Evolutionary conservation across 2,797 vertebrate genomes (phyloP), one percentile per base, ranked within the genome.

Genomic region (Rhinophrynus dorsalis): DNA sequence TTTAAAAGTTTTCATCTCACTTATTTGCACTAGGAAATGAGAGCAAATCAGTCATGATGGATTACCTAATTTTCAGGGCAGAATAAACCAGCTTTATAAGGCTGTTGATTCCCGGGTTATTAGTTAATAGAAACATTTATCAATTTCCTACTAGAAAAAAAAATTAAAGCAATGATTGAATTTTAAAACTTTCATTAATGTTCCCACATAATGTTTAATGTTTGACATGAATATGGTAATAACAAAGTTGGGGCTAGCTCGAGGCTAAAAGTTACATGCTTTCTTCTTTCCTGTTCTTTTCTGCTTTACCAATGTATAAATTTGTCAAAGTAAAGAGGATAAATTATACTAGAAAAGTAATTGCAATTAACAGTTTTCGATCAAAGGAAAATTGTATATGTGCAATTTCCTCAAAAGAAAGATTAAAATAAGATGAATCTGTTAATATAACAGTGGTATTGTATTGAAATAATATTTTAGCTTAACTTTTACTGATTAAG

Each of bases 41-140:
- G 93, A 96, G 86, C 91, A 96, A 95, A 95, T 93, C 95, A 91
- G 83, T 83, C 82, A 90, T 97, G 95, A 98, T 96, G 95, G 95
- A 97, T 97, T 94, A 92, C 90, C 92, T 97, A 94, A 98, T 96
- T 98, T 96, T 91, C 90, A 92, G 86, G 90, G 84, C 89, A 80
- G 93, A 94, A 95, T 95, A 96, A 95, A 94, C 88, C 88, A 81
- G 92, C 93, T 95, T 96, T 95, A 93, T 93, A 94, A 95, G 91
- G 95, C 90, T 94, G 94, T 94, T 96, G 93, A 96, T 95, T 96
- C 91, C 90, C 90, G 88, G 89, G 86, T 96, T 98, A 97, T 96
- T 96, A 95, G 93, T 92, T 93, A 95, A 94, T 92, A 93, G 94
- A 95, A 94, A 88, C 94, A 96, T 92, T 95, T 95, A 96, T 98